Percentiles rank a stretch among this genome's conserved stretches.
phyloP scores from a whole-genome alignment of 1,140 invertebrate species.

The Drosophila bipectinata region DNA sequence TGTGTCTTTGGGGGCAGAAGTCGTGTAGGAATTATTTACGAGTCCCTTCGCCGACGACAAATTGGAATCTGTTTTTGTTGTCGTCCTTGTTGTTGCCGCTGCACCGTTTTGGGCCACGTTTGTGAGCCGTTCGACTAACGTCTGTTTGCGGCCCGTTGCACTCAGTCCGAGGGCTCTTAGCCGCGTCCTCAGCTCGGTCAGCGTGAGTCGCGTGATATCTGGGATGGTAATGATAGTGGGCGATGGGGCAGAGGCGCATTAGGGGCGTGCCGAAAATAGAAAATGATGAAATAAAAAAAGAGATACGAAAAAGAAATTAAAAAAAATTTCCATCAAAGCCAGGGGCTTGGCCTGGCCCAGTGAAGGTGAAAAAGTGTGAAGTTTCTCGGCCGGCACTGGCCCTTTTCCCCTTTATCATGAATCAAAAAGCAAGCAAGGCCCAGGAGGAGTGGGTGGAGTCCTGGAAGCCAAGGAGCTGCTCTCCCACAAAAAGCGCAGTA shows the following conservation, averaged over 20 bases:
- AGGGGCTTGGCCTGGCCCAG: conserved; percentile 14
- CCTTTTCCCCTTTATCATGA: conserved; percentile 44
- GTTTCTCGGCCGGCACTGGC: not conserved
- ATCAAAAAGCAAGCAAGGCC: conserved; percentile 45
- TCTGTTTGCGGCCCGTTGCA: conserved; percentile 61
- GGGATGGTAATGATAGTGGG: conserved; percentile 31
- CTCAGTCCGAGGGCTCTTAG: conserved; percentile 66
- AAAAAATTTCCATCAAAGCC: conserved; percentile 28
- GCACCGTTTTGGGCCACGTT: conserved; percentile 19
- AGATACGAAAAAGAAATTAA: conserved; percentile 43
- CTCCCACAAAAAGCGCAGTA: conserved; percentile 61
- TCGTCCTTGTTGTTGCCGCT: conserved; percentile 14
- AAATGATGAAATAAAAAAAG: conserved; percentile 62
- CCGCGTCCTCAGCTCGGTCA: conserved; percentile 64
- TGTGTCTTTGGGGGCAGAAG: conserved; percentile 17
- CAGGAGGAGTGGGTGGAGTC: conserved; percentile 18
- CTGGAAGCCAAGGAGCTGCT: conserved; percentile 8
- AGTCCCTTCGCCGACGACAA: conserved; percentile 55
- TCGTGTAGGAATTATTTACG: conserved; percentile 53
- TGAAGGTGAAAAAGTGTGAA: conserved; percentile 23
- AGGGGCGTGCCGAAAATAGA: conserved; percentile 53
- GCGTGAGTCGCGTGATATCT: conserved; percentile 63
- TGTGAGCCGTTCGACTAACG: conserved; percentile 66
- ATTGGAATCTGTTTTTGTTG: conserved; percentile 37
- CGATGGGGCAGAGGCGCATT: conserved; percentile 31